These are phyloP conservation scores for Drepana falcataria DNA, from an alignment of 2,888 invertebrate species.

Conservation along the genomic window DNA sequence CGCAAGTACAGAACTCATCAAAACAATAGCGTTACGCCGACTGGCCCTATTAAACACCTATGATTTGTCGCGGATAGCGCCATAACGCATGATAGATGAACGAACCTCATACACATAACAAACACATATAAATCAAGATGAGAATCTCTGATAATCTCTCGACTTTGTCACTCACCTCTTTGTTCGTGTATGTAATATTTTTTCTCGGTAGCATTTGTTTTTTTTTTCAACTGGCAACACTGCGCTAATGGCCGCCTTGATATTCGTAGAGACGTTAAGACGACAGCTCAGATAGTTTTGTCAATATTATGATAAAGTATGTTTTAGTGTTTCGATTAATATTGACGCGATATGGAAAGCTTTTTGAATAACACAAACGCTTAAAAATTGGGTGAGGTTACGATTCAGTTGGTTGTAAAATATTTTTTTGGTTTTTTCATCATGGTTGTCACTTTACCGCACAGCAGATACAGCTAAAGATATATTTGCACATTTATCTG, in stretches of 20 bases:
- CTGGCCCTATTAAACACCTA: slow-evolving; percentile 33
- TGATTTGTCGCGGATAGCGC: slow-evolving; percentile 43
- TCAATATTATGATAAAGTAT: slow-evolving; percentile 11
- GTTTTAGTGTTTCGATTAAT: not conserved
- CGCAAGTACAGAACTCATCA: slow-evolving; percentile 1
- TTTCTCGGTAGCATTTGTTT: slow-evolving; percentile 32
- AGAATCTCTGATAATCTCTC: slow-evolving; percentile 44
- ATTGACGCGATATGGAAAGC: not conserved
- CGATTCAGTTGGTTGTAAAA: no score
- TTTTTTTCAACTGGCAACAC: slow-evolving; percentile 36
- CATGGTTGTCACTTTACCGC: no score
- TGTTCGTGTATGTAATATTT: slow-evolving; percentile 25
- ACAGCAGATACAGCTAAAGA: no score
- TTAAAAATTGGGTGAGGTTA: no score
- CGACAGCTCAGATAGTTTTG: slow-evolving; percentile 35
- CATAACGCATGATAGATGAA: slow-evolving; percentile 50
- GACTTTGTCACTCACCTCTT: slow-evolving; percentile 58
- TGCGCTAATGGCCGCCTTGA: slow-evolving; percentile 41
- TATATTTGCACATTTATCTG: no score
- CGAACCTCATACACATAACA: slow-evolving; percentile 42
- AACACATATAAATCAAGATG: slow-evolving; percentile 60
- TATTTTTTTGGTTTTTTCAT: no score
- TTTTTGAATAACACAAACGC: not conserved
- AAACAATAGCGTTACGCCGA: slow-evolving; percentile 1
- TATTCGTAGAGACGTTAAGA: slow-evolving; percentile 47